phyloP scores from a whole-genome alignment of 64 coral and sea anemone genomes.

The Actinia tenebrosa region DNA sequence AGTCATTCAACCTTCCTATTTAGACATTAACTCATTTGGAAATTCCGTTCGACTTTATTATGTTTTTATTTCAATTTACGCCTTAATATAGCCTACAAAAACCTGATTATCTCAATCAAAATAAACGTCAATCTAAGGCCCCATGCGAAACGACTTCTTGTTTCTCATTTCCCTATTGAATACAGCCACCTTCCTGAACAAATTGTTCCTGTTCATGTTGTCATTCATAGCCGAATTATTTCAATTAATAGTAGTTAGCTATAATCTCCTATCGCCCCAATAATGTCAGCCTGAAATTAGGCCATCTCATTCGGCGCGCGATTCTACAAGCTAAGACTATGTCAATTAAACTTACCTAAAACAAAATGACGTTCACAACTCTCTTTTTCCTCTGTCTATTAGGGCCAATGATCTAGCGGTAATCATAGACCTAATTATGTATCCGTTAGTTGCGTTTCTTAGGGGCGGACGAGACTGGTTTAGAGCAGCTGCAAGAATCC shows the following conservation, averaged over 20 bases:
- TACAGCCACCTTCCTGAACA: neutral
- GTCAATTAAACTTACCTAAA: slow-evolving; percentile 6
- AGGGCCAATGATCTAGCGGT: neutral
- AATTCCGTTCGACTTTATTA: neutral
- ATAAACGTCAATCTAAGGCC: neutral
- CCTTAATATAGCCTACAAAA: neutral
- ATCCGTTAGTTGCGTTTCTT: neutral
- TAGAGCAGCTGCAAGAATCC: neutral
- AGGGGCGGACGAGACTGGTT: neutral
- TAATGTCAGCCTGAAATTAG: neutral
- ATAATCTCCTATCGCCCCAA: neutral
- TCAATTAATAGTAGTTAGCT: slow-evolving; percentile 1
- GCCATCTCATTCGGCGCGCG: neutral
- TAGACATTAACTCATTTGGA: neutral
- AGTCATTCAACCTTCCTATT: neutral
- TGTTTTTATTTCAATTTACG: neutral
- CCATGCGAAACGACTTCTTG: neutral
- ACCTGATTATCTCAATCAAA: slow-evolving; percentile 9
- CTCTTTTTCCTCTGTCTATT: neutral
- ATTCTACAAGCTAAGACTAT: neutral
- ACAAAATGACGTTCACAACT: neutral
- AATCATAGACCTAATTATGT: neutral
- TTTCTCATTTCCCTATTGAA: neutral
- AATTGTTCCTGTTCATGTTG: neutral
- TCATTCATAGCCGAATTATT: neutral